phyloP scores from a whole-genome alignment of 2,888 invertebrate genomes.

The Escarpia spicata region DNA sequence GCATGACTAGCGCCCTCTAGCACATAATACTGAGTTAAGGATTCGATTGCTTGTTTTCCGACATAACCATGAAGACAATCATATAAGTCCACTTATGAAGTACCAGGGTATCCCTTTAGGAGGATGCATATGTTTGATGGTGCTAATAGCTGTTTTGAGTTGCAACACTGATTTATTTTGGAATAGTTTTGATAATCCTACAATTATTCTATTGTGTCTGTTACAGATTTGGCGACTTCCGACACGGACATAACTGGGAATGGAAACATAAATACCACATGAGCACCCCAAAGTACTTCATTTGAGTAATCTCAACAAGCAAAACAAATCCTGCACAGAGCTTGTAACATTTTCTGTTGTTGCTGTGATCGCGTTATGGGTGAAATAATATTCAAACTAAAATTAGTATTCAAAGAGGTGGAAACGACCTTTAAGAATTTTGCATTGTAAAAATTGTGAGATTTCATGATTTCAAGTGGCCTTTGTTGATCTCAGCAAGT shows the following conservation, averaged over 20 bases:
- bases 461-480: neutral
- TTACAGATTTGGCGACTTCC: conserved; percentile 57
- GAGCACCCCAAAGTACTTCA: conserved; percentile 64
- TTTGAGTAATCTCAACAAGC: neutral
- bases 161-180: neutral
- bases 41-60: too few species aligned
- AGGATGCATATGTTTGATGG: neutral
- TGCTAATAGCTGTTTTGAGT: neutral
- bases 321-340: neutral
- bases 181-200: neutral
- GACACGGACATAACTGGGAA: conserved; percentile 58
- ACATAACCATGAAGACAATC: too few species aligned
- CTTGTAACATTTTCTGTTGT: neutral
- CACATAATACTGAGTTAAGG: too few species aligned
- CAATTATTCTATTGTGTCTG: conserved; percentile 14
- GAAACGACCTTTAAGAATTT: neutral
- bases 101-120: too few species aligned
- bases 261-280: conserved; percentile 60
- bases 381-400: neutral
- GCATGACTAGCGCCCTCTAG: too few species aligned
- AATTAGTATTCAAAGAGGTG: neutral
- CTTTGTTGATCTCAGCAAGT: neutral
- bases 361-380: neutral
- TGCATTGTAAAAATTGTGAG: neutral
- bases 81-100: too few species aligned